Percentiles rank a stretch among this genome's conserved stretches.
Conservation (phyloP, 2,888 invertebrate species). For the Artemia sp. region DNA sequence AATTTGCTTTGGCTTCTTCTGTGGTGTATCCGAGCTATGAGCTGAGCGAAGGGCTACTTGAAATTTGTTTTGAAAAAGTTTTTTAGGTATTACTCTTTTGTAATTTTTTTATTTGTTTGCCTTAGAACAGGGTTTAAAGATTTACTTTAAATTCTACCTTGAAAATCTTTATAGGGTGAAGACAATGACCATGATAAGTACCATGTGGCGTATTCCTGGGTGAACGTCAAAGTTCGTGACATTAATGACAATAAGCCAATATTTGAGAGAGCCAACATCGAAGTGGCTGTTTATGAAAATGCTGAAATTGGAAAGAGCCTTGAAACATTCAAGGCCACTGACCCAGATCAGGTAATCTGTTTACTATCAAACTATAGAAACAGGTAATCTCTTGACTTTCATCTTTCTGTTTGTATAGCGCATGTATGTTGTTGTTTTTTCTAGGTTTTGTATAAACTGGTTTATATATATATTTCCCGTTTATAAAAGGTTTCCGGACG, state of each 20-base stretch:
- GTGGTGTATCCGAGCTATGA: too few species aligned
- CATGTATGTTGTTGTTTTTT: background rate
- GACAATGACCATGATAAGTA: slow-evolving; percentile 92
- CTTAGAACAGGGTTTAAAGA: too few species aligned
- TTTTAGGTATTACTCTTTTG: background rate
- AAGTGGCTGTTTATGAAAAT: slow-evolving; percentile 77
- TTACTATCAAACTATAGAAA: background rate
- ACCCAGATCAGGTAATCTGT: slow-evolving; percentile 57
- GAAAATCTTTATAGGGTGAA: slow-evolving; percentile 43
- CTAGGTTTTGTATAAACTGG: too few species aligned
- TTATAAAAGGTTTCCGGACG: too few species aligned
- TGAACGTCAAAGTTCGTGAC: slow-evolving; percentile 76
- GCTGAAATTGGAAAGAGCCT: slow-evolving; percentile 73
- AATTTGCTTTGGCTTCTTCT: too few species aligned
- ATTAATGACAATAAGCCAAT: slow-evolving; percentile 94
- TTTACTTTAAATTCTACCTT: background rate
- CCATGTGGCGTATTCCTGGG: slow-evolving; percentile 90
- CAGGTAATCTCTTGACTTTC: background rate
- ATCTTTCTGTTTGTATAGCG: background rate
- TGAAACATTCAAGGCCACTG: slow-evolving; percentile 84
- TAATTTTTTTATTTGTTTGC: too few species aligned
- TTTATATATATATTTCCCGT: too few species aligned
- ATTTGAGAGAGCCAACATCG: slow-evolving; percentile 81
- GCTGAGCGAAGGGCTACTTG: background rate
- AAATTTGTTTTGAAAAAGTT: background rate